Evolutionary conservation across 2,113 vertebrate genomes (phyloP).

Genomic region (Petroica traversi): DNA sequence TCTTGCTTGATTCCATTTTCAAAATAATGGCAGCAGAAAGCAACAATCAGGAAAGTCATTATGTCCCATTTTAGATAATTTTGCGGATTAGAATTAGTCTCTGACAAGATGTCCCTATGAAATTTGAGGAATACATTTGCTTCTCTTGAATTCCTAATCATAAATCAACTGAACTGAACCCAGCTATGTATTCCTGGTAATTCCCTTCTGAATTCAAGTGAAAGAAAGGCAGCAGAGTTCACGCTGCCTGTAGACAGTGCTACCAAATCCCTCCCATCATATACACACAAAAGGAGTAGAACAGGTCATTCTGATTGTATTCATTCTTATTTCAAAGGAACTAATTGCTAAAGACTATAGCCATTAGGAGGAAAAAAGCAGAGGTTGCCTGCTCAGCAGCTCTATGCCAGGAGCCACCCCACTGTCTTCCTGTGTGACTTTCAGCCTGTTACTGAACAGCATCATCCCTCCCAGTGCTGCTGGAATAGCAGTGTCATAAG

Average conservation of each 20-base stretch:
- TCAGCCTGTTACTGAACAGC: background rate
- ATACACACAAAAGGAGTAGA: background rate
- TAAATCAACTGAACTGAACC: background rate
- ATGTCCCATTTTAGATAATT: background rate
- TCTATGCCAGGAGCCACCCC: background rate
- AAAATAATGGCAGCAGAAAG: background rate
- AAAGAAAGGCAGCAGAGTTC: background rate
- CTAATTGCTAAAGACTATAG: background rate
- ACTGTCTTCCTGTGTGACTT: background rate
- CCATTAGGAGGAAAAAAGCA: background rate
- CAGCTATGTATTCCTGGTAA: background rate
- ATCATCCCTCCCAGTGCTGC: fast-evolving
- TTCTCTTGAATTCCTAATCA: slow-evolving; percentile 41
- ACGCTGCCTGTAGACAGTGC: background rate
- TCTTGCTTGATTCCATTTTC: background rate
- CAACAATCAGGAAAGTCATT: slow-evolving; percentile 3
- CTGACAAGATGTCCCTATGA: background rate
- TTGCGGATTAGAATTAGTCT: background rate
- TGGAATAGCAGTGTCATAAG: fast-evolving
- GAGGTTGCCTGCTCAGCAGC: background rate
- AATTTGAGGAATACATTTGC: slow-evolving; percentile 7
- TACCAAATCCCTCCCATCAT: background rate
- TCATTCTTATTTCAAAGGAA: background rate
- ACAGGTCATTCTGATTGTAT: background rate
- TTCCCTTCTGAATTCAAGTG: background rate